Conservation (phyloP, 2,113 vertebrate genomes). For the Microtus pennsylvanicus region DNA sequence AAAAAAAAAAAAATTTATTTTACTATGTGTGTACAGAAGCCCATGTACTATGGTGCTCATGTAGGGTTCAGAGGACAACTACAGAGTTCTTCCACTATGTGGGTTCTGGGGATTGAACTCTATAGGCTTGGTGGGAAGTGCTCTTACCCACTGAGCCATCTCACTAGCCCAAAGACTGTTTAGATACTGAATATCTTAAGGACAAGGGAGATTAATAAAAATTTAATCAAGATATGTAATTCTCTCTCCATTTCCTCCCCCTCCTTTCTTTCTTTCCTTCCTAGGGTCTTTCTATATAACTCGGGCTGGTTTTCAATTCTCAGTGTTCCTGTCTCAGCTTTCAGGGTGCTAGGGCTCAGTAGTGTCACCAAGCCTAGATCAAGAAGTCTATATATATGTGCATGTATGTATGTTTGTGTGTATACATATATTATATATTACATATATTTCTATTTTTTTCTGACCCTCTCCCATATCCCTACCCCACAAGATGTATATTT, state of each 20-base stretch:
- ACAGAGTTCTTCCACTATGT: neutral
- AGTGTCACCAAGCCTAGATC: neutral
- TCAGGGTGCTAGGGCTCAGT: neutral
- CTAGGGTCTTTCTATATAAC: neutral
- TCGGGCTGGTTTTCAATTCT: neutral
- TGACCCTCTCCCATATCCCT: neutral
- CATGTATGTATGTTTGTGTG: rapidly evolving
- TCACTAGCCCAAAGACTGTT: neutral
- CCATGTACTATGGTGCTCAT: too few species aligned
- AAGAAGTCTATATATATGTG: neutral
- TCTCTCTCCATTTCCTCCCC: neutral
- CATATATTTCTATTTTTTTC: neutral
- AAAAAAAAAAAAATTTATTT: neutral
- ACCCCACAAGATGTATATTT: neutral
- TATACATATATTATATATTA: neutral
- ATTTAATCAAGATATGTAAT: neutral
- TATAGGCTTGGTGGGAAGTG: neutral
- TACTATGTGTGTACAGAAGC: neutral
- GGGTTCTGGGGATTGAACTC: neutral
- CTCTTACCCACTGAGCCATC: neutral
- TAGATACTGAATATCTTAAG: neutral
- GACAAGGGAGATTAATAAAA: neutral
- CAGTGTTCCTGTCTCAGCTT: neutral
- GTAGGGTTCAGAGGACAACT: neutral
- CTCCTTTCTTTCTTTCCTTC: neutral